phyloP scores from a whole-genome alignment of 2,888 invertebrate species.

The Phyllotreta cruciferae region DNA sequence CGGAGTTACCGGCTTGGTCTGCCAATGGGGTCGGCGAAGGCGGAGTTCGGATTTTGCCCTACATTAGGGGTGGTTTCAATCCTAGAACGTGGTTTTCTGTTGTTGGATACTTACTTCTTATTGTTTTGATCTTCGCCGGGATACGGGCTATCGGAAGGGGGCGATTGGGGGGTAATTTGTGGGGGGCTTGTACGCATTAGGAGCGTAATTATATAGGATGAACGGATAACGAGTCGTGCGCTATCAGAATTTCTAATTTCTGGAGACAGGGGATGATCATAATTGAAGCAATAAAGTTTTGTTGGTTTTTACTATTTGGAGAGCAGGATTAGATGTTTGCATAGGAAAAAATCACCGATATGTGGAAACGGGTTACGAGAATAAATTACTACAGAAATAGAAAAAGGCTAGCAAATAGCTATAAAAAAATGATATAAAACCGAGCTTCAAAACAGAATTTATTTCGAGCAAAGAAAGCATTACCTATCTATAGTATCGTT shows the following conservation, averaged over 20 bases:
- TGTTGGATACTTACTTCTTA: constrained; percentile 37
- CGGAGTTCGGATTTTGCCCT: constrained; percentile 28
- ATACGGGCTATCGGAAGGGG: constrained; percentile 29
- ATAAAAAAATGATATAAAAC: too few relatives aligned
- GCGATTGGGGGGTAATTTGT: constrained; percentile 24
- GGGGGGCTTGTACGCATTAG: constrained; percentile 28
- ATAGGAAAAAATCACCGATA: too few relatives aligned
- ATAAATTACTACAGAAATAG: too few relatives aligned
- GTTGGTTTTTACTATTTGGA: too few relatives aligned
- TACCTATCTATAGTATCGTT: too few relatives aligned
- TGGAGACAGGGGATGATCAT: constrained; percentile 1
- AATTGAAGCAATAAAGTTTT: background rate
- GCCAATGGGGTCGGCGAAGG: constrained; percentile 29
- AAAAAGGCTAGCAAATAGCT: too few relatives aligned
- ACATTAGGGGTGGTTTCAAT: constrained; percentile 33
- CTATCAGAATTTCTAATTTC: constrained; percentile 27
- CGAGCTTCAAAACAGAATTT: too few relatives aligned
- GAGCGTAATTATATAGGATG: constrained; percentile 28
- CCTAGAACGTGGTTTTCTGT: constrained; percentile 32
- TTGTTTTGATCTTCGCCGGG: constrained; percentile 35
- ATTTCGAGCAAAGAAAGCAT: too few relatives aligned
- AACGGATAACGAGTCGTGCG: constrained; percentile 21
- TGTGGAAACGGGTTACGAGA: too few relatives aligned
- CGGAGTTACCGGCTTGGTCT: constrained; percentile 34
- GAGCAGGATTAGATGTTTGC: too few relatives aligned